Evolutionary conservation across 1,140 invertebrate genomes (phyloP).

Genomic region (Tenebrio molitor): DNA sequence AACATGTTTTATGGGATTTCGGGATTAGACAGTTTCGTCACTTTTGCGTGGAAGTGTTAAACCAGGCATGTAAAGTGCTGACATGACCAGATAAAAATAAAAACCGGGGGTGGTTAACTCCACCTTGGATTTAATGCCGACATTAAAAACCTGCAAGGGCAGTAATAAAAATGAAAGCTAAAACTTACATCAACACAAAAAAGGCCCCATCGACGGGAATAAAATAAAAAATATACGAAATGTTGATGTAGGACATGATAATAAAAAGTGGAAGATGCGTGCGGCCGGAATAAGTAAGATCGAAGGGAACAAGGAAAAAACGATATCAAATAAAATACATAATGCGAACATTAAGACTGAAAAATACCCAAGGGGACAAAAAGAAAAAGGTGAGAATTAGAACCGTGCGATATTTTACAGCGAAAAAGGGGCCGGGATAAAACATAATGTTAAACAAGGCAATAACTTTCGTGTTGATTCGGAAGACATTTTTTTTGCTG

Average conservation of each 20-base stretch:
- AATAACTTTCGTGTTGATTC: no score
- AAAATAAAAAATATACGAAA: conserved; percentile 33
- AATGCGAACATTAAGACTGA: conserved; percentile 25
- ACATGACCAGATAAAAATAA: background rate
- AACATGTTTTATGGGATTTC: no score
- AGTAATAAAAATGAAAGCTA: conserved; percentile 24
- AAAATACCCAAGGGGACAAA: conserved; percentile 29
- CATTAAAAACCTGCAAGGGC: conserved; percentile 10
- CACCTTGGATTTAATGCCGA: background rate
- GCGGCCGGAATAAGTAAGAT: background rate
- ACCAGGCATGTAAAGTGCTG: no score
- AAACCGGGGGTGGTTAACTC: background rate
- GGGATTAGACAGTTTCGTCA: no score
- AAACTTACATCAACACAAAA: background rate
- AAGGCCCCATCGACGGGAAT: conserved; percentile 6
- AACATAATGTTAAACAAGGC: background rate
- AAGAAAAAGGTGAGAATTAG: conserved; percentile 31
- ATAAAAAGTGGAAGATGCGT: conserved; percentile 15
- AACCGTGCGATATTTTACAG: background rate
- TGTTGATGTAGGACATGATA: conserved; percentile 33
- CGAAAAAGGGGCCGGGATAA: background rate
- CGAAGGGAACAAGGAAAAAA: conserved; percentile 1
- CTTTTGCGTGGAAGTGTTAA: no score
- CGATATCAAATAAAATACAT: conserved; percentile 26
- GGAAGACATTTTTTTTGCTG: no score